A percentile compares a stretch with the other conserved stretches of the same genome.
Evolutionary conservation across 2,888 invertebrate species (phyloP).

Genomic region (Incurvaria masculella): DNA sequence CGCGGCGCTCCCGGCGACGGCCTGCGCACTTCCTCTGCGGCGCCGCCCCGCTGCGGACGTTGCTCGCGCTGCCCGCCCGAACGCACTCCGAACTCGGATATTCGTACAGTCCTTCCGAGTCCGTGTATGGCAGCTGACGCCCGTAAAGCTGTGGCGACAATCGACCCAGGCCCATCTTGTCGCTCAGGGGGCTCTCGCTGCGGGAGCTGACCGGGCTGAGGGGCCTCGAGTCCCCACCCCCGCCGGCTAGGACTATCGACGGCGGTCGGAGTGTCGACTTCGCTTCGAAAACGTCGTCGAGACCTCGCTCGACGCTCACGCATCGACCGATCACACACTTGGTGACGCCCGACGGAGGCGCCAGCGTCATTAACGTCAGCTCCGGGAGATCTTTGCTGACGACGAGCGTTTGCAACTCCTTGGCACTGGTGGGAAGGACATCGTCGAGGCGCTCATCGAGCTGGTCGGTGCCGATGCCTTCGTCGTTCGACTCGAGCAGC

Average conservation of each 20-base stretch:
- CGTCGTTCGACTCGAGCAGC: constrained; percentile 69
- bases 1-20: constrained; percentile 60
- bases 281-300: constrained; percentile 31
- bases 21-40: constrained; percentile 61
- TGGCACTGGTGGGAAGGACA: constrained; percentile 67
- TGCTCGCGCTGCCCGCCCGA: constrained; percentile 49
- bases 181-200: constrained; percentile 75
- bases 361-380: constrained; percentile 37
- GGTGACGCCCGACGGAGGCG: constrained; percentile 48
- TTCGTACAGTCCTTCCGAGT: constrained; percentile 77
- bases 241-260: constrained; percentile 56
- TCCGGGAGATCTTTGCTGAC: constrained; percentile 32
- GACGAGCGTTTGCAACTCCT: constrained; percentile 52
- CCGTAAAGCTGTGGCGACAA: constrained; percentile 74
- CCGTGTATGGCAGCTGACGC: constrained; percentile 67
- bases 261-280: constrained; percentile 42
- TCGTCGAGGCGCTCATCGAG: constrained; percentile 68
- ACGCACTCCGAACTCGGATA: constrained; percentile 73
- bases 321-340: constrained; percentile 56
- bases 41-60: constrained; percentile 29
- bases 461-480: constrained; percentile 73
- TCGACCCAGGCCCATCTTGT: constrained; percentile 63
- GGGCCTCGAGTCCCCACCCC: constrained; percentile 55
- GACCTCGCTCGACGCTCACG: constrained; percentile 51
- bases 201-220: constrained; percentile 74